phyloP scores from a whole-genome alignment of 2,888 invertebrate species.

The Sesia bembeciformis region DNA sequence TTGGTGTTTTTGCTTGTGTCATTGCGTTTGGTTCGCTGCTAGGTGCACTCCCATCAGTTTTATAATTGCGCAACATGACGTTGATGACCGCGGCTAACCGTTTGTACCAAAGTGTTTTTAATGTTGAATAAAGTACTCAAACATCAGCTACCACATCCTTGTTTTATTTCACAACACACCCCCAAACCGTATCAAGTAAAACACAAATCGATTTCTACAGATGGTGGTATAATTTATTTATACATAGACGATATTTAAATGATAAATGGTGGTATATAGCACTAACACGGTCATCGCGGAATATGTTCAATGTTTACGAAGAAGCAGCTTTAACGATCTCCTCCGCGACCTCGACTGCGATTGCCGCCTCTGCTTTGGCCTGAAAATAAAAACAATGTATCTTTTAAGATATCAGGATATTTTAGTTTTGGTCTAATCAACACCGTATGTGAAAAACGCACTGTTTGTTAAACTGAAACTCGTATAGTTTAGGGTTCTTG shows the following conservation, averaged over 20 bases:
- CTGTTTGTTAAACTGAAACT: no score
- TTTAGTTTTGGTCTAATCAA: neutral
- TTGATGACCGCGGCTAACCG: slow-evolving; percentile 62
- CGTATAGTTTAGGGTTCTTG: no score
- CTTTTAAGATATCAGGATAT: neutral
- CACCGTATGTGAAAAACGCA: neutral
- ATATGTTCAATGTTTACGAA: slow-evolving; percentile 26
- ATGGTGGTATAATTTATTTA: slow-evolving; percentile 41
- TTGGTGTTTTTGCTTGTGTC: slow-evolving; percentile 42
- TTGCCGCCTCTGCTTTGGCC: slow-evolving; percentile 91
- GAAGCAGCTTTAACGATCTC: slow-evolving; percentile 90
- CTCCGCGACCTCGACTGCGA: slow-evolving; percentile 95
- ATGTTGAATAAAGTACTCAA: slow-evolving; percentile 74
- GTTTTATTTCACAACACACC: slow-evolving; percentile 34
- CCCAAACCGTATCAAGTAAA: neutral
- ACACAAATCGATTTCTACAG: slow-evolving; percentile 22
- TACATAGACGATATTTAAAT: slow-evolving; percentile 32
- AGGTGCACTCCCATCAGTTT: slow-evolving; percentile 32
- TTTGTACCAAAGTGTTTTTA: slow-evolving; percentile 76
- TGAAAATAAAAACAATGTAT: slow-evolving; percentile 32
- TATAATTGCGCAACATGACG: slow-evolving; percentile 39
- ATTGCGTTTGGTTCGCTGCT: slow-evolving; percentile 52
- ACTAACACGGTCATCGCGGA: slow-evolving; percentile 31
- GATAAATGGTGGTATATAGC: slow-evolving; percentile 36
- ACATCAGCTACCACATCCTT: slow-evolving; percentile 46